Conservation (phyloP, 2,797 vertebrate species). For the Artibeus lituratus region DNA sequence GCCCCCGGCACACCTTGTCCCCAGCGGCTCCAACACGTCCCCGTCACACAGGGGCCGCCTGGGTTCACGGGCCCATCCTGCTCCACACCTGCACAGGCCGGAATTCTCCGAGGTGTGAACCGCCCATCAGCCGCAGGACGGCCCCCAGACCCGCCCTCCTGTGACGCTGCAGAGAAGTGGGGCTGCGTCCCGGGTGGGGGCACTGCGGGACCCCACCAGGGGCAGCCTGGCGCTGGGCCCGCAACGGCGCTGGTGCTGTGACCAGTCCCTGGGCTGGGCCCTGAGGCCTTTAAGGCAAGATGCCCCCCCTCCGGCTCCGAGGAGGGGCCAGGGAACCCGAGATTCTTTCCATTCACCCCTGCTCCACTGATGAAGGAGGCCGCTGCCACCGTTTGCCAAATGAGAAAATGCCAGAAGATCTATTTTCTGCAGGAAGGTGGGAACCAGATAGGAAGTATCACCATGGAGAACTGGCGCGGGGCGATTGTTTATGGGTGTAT, state of each 20-base stretch:
- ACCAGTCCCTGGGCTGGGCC: background rate
- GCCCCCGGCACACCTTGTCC: no score
- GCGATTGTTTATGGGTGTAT: background rate
- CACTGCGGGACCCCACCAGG: rapidly evolving
- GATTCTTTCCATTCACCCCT: background rate
- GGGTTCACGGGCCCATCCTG: rapidly evolving
- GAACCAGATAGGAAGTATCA: background rate
- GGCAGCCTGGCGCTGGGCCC: background rate
- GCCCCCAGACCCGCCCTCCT: background rate
- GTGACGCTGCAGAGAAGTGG: background rate
- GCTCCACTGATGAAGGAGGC: background rate
- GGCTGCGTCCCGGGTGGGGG: rapidly evolving
- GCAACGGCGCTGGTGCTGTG: rapidly evolving
- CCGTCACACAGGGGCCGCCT: rapidly evolving
- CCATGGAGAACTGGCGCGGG: background rate
- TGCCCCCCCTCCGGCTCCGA: rapidly evolving
- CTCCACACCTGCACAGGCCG: rapidly evolving
- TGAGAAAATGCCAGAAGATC: background rate
- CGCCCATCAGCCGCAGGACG: rapidly evolving
- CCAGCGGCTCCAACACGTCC: rapidly evolving
- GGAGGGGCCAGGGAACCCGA: rapidly evolving
- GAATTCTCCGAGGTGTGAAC: rapidly evolving
- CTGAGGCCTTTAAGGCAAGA: rapidly evolving
- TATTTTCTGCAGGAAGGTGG: background rate
- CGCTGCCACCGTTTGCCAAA: background rate